A percentile compares a stretch with the other conserved stretches of the same genome.
Conservation (phyloP, 2,888 invertebrate genomes). For the Pollenia griseotomentosa region DNA sequence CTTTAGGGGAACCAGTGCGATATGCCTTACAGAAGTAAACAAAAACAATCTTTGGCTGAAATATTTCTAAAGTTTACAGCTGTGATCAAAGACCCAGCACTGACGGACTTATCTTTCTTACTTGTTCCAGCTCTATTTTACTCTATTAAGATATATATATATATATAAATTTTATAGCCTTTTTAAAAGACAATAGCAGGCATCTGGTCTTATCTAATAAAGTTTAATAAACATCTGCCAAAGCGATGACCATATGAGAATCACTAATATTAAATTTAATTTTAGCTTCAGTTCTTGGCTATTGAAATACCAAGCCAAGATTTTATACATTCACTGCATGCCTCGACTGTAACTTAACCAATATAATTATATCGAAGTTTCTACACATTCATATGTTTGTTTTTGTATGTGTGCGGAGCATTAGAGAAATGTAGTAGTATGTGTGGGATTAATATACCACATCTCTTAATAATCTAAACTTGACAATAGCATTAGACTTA, state of each 20-base stretch:
- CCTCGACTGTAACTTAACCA: constrained; percentile 11
- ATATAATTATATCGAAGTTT: constrained; percentile 9
- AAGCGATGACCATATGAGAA: constrained; percentile 10
- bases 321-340: constrained; percentile 25
- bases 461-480: constrained; percentile 67
- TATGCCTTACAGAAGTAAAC: too few relatives aligned
- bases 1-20: too few relatives aligned
- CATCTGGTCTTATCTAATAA: background rate
- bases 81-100: too few relatives aligned
- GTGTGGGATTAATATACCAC: constrained; percentile 57
- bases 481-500: constrained; percentile 49
- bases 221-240: background rate
- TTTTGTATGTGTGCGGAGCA: background rate
- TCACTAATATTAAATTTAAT: constrained; percentile 12
- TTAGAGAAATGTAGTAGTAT: background rate
- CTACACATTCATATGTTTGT: background rate
- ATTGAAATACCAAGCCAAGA: background rate
- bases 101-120: too few relatives aligned
- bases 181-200: background rate
- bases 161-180: background rate
- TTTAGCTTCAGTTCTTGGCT: background rate
- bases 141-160: background rate
- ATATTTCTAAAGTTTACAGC: too few relatives aligned
- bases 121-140: background rate
- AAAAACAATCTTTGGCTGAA: too few relatives aligned